Percentiles rank a stretch among this genome's conserved stretches.
Conservation (phyloP, 2,113 vertebrate species). For the Protomyctophum bolini region DNA sequence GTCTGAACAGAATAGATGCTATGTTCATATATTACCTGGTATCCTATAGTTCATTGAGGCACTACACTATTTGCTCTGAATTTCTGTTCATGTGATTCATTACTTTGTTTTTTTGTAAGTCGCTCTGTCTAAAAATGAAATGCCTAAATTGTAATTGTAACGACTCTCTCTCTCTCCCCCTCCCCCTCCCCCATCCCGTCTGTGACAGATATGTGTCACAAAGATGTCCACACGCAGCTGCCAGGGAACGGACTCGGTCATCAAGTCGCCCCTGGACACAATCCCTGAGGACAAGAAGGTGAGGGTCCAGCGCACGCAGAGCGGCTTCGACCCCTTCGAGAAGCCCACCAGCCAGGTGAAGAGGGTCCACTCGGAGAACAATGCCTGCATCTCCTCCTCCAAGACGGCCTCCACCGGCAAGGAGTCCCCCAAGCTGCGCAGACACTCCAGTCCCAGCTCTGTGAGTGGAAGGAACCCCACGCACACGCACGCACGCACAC, state of each 20-base stretch:
- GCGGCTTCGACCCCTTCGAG: constrained; percentile 93
- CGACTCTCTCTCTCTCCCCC: neutral
- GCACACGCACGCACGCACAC: no score
- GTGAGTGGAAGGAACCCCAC: constrained; percentile 76
- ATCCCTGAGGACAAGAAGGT: constrained; percentile 98
- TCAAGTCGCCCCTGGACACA: constrained; percentile 94
- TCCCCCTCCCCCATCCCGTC: constrained; percentile 20
- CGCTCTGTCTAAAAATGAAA: neutral
- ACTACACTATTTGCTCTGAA: no score
- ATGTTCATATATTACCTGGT: no score
- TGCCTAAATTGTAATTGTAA: no score
- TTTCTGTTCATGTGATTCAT: no score
- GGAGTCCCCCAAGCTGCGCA: constrained; percentile 91
- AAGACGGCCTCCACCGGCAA: constrained; percentile 87
- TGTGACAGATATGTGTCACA: constrained; percentile 94
- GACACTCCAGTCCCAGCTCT: constrained; percentile 95
- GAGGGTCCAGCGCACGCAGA: constrained; percentile 94
- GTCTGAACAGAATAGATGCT: no score
- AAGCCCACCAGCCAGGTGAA: constrained; percentile 94
- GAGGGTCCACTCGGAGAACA: constrained; percentile 96
- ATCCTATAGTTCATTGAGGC: no score
- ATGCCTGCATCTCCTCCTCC: constrained; percentile 90
- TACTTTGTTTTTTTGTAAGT: no score
- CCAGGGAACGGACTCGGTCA: constrained; percentile 94
- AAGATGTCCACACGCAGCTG: constrained; percentile 98